Conservation (phyloP, 2,888 invertebrate species). For the Himalopsyche japonica region DNA sequence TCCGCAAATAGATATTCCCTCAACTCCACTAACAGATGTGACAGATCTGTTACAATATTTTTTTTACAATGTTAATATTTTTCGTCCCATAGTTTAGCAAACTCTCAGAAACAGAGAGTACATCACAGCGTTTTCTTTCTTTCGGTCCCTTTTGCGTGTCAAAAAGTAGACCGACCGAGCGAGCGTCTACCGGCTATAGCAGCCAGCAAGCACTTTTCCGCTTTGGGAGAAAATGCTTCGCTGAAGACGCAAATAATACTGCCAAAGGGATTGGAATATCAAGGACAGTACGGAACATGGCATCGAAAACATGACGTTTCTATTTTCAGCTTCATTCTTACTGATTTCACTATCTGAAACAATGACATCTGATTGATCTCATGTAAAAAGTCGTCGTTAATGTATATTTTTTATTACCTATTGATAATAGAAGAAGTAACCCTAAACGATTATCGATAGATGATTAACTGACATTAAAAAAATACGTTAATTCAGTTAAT, state of each 20-base stretch:
- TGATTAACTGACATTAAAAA: too few species aligned
- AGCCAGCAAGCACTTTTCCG: neutral
- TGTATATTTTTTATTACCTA: too few species aligned
- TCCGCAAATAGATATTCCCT: too few species aligned
- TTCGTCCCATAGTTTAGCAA: neutral
- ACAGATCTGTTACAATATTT: neutral
- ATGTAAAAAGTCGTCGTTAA: too few species aligned
- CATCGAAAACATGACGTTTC: neutral
- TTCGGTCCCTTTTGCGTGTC: neutral
- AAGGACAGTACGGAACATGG: neutral
- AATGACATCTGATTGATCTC: too few species aligned
- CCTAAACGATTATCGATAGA: too few species aligned
- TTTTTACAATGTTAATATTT: too few species aligned
- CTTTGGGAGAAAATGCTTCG: neutral
- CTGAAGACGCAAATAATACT: neutral
- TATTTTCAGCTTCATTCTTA: neutral
- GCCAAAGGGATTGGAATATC: neutral
- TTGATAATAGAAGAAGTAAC: too few species aligned
- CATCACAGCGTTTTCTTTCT: neutral
- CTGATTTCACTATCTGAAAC: neutral
- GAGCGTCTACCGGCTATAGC: neutral
- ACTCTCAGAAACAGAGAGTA: neutral
- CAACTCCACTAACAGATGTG: too few species aligned
- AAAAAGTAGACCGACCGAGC: neutral
- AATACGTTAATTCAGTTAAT: too few species aligned